Conservation (phyloP, 2,888 invertebrate species). For the Serrognathus titanus region DNA sequence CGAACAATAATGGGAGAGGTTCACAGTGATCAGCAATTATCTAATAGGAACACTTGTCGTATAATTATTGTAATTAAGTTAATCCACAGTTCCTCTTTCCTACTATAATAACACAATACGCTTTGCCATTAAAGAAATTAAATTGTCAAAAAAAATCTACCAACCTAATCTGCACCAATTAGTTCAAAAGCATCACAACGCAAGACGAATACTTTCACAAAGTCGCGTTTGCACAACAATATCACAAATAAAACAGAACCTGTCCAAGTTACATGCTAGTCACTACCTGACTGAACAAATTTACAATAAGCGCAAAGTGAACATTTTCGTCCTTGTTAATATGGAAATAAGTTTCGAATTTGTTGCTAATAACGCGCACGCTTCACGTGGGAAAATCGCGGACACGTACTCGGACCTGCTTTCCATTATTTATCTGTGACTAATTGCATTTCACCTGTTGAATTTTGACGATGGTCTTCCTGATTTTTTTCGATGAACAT, state of each 20-base stretch:
- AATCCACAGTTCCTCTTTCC: too few species aligned
- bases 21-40: too few species aligned
- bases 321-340: conserved; percentile 28
- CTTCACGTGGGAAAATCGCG: conserved; percentile 16
- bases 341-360: conserved; percentile 25
- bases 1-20: too few species aligned
- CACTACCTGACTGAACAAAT: conserved; percentile 26
- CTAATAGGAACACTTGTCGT: too few species aligned
- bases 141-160: too few species aligned
- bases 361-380: conserved; percentile 13
- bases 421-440: conserved; percentile 26
- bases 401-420: conserved; percentile 20
- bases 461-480: conserved; percentile 16
- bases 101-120: too few species aligned
- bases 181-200: too few species aligned
- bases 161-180: too few species aligned
- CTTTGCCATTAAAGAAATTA: too few species aligned
- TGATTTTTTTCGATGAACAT: conserved; percentile 8
- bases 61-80: too few species aligned
- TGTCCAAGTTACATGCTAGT: conserved; percentile 1
- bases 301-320: conserved; percentile 24
- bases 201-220: neutral
- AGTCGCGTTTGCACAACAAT: neutral
- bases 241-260: conserved; percentile 1
- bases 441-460: conserved; percentile 27